These are phyloP conservation scores for Sebastes variabilis DNA, from an alignment of 2,797 vertebrate genomes.

Conservation along the genomic window DNA sequence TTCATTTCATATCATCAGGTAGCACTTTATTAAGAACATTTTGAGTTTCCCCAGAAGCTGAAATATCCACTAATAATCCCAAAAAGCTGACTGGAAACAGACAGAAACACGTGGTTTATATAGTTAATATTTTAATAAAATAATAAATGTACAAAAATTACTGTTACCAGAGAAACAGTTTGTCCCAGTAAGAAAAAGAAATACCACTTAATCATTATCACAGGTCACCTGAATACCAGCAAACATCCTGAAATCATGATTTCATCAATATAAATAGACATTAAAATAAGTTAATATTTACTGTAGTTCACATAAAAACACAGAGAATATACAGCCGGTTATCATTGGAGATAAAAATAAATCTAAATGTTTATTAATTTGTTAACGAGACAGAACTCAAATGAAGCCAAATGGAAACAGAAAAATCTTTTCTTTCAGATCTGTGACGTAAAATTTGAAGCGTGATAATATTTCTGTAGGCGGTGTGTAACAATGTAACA, in stretches of 20 bases:
- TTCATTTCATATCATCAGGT: background rate
- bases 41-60: background rate
- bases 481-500: no score
- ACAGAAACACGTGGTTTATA: background rate
- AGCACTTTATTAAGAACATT: background rate
- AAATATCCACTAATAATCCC: background rate
- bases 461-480: background rate
- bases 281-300: slow-evolving; percentile 11
- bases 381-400: background rate
- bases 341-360: background rate
- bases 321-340: slow-evolving; percentile 8
- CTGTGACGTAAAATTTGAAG: background rate
- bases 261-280: slow-evolving; percentile 14
- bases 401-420: background rate
- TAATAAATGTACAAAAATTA: slow-evolving; percentile 50
- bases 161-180: slow-evolving; percentile 28
- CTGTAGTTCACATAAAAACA: slow-evolving; percentile 6
- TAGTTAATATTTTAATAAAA: slow-evolving; percentile 68
- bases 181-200: background rate
- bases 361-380: background rate
- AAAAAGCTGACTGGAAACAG: background rate
- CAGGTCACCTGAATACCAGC: background rate
- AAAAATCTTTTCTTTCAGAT: slow-evolving; percentile 5
- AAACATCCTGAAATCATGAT: slow-evolving; percentile 2
- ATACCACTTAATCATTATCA: background rate